Evolutionary conservation across 2,113 vertebrate genomes (phyloP), one percentile per base, ranked within the genome.

Genomic region (Desmodus rotundus): DNA sequence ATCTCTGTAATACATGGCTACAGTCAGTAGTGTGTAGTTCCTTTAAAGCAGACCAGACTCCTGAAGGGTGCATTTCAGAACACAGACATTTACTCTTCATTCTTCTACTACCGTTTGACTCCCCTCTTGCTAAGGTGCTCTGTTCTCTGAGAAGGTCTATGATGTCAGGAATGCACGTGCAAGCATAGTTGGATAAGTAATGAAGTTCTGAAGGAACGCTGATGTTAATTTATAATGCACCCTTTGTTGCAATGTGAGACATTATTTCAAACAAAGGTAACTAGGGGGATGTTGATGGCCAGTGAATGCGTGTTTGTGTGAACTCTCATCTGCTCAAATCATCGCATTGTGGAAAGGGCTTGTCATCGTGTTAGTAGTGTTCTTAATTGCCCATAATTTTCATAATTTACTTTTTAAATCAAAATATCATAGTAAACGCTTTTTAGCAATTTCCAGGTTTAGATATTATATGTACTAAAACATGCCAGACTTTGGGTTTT

Each of bases 341-440:
- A 61, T 5, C 91, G 11, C 50, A 31, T 47, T 82, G 19, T 68
- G 73, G 74, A 41, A 85, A 56, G 26, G 9, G 70, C 78, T 93
- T 76, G n/a, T 89, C 63, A 68, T 80, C 20, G 19, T 45, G 10
- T 90, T 91, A 89, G 36, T 58, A 82, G 86, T 76, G 45, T 91
- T 95, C 65, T 81, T 87, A 96, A 93, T 77, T 93, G 50, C 89
- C 41, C 13, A 84, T 67, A 82, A 74, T 94, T 96, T 92, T 94
- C 50, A 74, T 68, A 89, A 77, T 92, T 95, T 94, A 92, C 70
- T 90, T 96, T 90, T 82, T 38, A 95, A 92, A 83, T 95, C 13
- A 96, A 96, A 94, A 95, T 96, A 76, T 82, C 84, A 50, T 91
- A 73, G 17, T 90, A 91, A 41, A 89, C 74, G 43, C 36, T 95